Percentiles rank a stretch among this genome's conserved stretches.
These are phyloP conservation scores for Myotis brandtii DNA, from an alignment of 2,113 vertebrate species.

Conservation along the genomic window DNA sequence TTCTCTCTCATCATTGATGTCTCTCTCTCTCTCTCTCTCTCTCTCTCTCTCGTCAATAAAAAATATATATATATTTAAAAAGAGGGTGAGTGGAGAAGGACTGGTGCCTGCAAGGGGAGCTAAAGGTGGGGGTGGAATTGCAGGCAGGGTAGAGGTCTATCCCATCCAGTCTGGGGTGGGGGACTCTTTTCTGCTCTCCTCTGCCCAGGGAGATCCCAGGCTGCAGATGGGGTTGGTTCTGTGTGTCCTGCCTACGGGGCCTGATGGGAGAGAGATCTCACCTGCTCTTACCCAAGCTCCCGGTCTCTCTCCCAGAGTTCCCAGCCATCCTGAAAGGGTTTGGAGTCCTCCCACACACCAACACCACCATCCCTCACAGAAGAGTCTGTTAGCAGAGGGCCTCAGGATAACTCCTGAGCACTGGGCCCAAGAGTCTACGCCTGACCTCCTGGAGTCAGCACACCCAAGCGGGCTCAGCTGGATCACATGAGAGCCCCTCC, in stretches of 20 bases:
- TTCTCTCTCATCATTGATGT: too few species aligned
- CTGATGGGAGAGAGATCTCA: background rate
- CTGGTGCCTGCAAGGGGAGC: background rate
- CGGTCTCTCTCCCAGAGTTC: background rate
- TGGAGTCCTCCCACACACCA: background rate
- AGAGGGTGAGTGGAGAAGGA: background rate
- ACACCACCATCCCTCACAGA: background rate
- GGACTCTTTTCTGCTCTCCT: background rate
- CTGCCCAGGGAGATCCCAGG: background rate
- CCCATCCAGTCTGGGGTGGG: background rate
- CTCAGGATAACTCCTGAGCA: background rate
- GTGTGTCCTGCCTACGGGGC: background rate
- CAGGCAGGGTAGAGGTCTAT: background rate
- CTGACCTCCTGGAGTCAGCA: background rate
- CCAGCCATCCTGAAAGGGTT: background rate
- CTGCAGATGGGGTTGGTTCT: background rate
- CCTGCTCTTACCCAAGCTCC: background rate
- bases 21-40: too few species aligned
- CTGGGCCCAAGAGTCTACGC: background rate
- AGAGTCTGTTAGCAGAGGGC: background rate
- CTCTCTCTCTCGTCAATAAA: too few species aligned
- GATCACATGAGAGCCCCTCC: too few species aligned
- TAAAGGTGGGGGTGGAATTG: background rate
- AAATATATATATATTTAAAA: too few species aligned
- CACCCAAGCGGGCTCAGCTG: too few species aligned